phyloP scores from a whole-genome alignment of 2,888 invertebrate species.

The Gari tellinella region DNA sequence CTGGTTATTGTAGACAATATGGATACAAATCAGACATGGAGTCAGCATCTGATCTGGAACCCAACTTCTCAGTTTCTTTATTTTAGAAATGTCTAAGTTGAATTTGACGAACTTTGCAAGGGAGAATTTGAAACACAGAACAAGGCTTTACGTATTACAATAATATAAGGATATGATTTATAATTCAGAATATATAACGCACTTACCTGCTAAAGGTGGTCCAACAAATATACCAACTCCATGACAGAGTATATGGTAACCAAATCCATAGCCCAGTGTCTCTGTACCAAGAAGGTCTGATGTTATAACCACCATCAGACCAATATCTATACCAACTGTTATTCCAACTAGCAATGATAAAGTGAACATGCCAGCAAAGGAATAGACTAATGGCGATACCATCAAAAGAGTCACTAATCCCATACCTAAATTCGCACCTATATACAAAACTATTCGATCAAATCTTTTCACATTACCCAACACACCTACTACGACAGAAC shows the following conservation, averaged over 20 bases:
- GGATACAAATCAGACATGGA: too few species aligned
- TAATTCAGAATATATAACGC: too few species aligned
- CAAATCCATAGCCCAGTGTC: slow-evolving; percentile 73
- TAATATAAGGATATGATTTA: too few species aligned
- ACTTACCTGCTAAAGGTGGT: slow-evolving; percentile 72
- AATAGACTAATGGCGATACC: slow-evolving; percentile 49
- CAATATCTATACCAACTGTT: slow-evolving; percentile 73
- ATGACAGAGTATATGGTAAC: slow-evolving; percentile 78
- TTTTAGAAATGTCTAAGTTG: too few species aligned
- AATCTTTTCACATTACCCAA: slow-evolving; percentile 69
- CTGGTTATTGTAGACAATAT: too few species aligned
- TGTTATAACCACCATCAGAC: slow-evolving; percentile 74
- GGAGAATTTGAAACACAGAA: too few species aligned
- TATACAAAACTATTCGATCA: slow-evolving; percentile 67
- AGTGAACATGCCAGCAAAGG: slow-evolving; percentile 32
- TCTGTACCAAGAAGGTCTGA: slow-evolving; percentile 72
- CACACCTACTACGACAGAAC: slow-evolving; percentile 73
- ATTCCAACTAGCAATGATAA: slow-evolving; percentile 63
- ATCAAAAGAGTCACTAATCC: slow-evolving; percentile 61
- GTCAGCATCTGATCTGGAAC: too few species aligned
- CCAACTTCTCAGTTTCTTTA: too few species aligned
- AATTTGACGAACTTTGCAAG: too few species aligned
- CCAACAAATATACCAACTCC: slow-evolving; percentile 75
- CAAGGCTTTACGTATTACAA: too few species aligned
- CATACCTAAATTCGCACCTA: slow-evolving; percentile 62